Conservation (phyloP, 1,140 invertebrate genomes). For the Fopius arisanus region DNA sequence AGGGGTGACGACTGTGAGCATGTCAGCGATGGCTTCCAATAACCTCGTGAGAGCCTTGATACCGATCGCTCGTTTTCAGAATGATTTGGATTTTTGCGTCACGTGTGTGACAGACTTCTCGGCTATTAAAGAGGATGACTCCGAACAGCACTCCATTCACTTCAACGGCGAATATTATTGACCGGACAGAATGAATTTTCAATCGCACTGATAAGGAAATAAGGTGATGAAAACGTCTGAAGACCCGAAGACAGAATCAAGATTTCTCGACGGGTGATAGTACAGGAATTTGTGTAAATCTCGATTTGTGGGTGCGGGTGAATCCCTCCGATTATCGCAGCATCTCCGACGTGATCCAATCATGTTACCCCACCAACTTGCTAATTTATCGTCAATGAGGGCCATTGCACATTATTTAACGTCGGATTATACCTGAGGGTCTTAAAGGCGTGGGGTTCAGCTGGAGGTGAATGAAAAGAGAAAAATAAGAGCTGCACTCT, state of each 20-base stretch:
- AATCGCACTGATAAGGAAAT: background rate
- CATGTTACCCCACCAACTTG: constrained; percentile 21
- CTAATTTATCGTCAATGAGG: constrained; percentile 31
- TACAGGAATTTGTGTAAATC: constrained; percentile 8
- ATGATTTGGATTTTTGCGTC: too few relatives aligned
- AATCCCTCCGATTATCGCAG: background rate
- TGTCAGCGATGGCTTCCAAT: background rate
- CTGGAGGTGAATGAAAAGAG: background rate
- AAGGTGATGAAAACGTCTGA: background rate
- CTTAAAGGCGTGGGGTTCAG: background rate
- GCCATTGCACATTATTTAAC: constrained; percentile 25
- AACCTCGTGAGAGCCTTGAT: too few relatives aligned
- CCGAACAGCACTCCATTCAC: too few relatives aligned
- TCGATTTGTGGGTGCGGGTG: background rate
- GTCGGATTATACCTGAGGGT: background rate
- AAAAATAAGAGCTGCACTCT: background rate
- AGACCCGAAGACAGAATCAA: background rate
- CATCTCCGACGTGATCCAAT: constrained; percentile 22
- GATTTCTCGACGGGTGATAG: background rate
- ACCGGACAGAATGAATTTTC: too few relatives aligned
- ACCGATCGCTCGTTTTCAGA: too few relatives aligned
- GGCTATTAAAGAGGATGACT: too few relatives aligned
- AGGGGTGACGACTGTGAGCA: background rate
- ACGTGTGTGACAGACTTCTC: too few relatives aligned
- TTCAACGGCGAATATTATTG: too few relatives aligned